Evolutionary conservation across 2,113 vertebrate species (phyloP).

Genomic region (Gymnobelideus leadbeateri): DNA sequence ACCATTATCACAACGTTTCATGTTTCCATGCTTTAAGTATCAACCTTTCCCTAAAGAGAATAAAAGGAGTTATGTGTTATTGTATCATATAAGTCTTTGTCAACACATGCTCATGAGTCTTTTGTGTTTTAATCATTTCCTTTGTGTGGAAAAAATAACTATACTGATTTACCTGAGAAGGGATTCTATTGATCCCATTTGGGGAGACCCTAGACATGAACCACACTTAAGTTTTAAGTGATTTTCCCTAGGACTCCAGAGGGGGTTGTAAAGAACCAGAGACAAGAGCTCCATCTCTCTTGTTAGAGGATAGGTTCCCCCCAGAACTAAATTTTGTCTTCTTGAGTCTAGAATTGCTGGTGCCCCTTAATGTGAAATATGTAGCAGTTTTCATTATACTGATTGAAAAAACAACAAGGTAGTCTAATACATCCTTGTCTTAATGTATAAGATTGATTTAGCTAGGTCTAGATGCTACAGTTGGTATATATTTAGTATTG

Average conservation of each 20-base stretch:
- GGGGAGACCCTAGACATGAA: background rate
- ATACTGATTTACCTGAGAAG: background rate
- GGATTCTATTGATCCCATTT: background rate
- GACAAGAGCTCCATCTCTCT: background rate
- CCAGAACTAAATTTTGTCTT: background rate
- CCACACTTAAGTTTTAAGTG: background rate
- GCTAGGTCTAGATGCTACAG: constrained; percentile 18
- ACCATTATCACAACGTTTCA: background rate
- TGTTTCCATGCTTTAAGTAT: background rate
- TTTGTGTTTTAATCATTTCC: background rate
- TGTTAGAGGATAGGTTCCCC: background rate
- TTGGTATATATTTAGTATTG: background rate
- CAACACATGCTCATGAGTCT: background rate
- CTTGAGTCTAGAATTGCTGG: background rate
- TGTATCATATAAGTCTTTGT: background rate
- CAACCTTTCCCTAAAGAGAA: background rate
- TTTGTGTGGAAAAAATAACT: background rate
- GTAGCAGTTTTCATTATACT: background rate
- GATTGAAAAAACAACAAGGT: background rate
- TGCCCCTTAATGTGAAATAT: background rate
- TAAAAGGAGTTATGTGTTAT: background rate
- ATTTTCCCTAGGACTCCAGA: background rate
- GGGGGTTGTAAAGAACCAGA: background rate
- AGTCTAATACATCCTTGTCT: constrained; percentile 7
- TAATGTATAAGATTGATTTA: constrained; percentile 41